Conservation (phyloP, 2,888 invertebrate species). For the Nemotelus nigrinus region DNA sequence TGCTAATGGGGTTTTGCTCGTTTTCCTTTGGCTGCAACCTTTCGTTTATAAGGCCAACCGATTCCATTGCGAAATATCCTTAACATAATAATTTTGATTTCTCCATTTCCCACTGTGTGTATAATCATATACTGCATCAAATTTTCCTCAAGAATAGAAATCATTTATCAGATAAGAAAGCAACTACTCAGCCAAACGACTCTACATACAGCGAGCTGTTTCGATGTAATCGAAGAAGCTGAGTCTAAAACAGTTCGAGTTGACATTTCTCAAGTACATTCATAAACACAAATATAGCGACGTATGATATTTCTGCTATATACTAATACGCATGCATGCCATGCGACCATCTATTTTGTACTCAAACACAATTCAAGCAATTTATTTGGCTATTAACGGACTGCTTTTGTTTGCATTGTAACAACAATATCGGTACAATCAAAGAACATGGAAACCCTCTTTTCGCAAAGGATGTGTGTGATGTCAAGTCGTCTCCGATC, state of each 20-base stretch:
- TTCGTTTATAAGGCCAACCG: too few species aligned
- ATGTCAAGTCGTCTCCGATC: not conserved
- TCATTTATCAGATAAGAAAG: conserved; percentile 32
- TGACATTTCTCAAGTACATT: too few species aligned
- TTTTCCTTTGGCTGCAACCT: not conserved
- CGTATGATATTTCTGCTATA: too few species aligned
- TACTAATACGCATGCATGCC: too few species aligned
- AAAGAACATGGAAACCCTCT: conserved; percentile 40
- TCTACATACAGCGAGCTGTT: too few species aligned
- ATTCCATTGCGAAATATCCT: not conserved
- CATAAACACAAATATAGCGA: too few species aligned
- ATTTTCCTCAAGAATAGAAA: not conserved
- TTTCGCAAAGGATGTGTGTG: not conserved
- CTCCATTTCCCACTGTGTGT: not conserved
- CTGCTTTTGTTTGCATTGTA: conserved; percentile 35
- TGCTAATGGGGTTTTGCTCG: not conserved
- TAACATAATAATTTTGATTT: conserved; percentile 28
- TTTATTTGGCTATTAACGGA: conserved; percentile 45
- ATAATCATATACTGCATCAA: not conserved
- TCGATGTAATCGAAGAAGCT: too few species aligned
- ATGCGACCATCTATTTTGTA: too few species aligned
- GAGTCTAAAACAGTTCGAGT: too few species aligned
- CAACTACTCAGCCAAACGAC: too few species aligned
- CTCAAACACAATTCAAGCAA: conserved; percentile 44
- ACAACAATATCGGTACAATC: conserved; percentile 13